Percentiles rank a stretch among this genome's conserved stretches.
phyloP scores from a whole-genome alignment of 1,140 invertebrate genomes.

The Leptopilina boulardi region DNA sequence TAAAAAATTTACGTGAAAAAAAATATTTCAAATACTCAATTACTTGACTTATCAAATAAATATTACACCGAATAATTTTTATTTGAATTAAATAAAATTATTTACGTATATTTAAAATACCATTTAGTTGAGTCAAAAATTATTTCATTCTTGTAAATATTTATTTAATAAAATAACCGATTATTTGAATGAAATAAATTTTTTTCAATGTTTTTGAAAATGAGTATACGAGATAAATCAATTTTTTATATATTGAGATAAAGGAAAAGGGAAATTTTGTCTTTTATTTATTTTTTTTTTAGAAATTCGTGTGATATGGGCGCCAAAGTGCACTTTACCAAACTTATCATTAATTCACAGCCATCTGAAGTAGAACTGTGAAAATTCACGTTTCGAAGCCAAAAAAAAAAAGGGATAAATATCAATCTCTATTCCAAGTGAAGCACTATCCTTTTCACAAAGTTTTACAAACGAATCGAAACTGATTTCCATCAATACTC shows the following conservation, averaged over 20 bases:
- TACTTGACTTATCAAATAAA: no score
- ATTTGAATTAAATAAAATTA: no score
- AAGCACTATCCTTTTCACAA: constrained; percentile 10
- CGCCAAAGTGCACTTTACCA: constrained; percentile 14
- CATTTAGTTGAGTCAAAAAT: no score
- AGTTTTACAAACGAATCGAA: constrained; percentile 9
- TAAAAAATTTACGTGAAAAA: no score
- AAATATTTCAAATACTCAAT: no score
- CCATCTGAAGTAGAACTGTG: constrained; percentile 20
- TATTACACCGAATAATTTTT: no score
- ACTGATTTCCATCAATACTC: not conserved
- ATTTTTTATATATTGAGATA: not conserved
- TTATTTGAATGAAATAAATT: no score
- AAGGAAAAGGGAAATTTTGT: not conserved
- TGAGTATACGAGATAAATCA: no score
- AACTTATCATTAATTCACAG: constrained; percentile 28
- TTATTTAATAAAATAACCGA: no score
- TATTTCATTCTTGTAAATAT: no score
- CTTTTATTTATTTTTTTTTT: not conserved
- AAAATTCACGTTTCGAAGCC: constrained; percentile 6
- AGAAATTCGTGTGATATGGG: not conserved
- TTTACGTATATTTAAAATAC: no score
- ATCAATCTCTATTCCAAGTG: constrained; percentile 15
- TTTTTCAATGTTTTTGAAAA: no score
- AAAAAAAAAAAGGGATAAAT: constrained; percentile 27